phyloP scores from a whole-genome alignment of 2,113 vertebrate species.

The Leuciscus idus region DNA sequence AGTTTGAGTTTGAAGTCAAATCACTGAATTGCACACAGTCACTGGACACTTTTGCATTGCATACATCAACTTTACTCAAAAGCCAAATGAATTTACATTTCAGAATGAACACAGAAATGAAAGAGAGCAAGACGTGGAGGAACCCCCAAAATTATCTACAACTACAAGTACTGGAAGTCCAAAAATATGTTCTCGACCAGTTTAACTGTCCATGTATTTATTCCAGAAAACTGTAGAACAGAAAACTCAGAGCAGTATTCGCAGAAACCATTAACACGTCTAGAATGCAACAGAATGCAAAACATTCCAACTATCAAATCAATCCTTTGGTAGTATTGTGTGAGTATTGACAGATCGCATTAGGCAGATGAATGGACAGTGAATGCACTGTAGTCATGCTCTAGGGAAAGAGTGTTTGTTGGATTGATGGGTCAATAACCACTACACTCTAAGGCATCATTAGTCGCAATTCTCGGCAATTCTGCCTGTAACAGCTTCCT shows the following conservation, averaged over 20 bases:
- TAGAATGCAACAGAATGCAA: not conserved
- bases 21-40: not conserved
- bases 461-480: conserved; percentile 32
- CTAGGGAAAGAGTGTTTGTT: conserved; percentile 31
- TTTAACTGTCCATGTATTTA: conserved; percentile 1
- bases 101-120: not conserved
- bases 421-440: conserved; percentile 41
- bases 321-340: conserved; percentile 1
- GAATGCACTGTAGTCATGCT: conserved; percentile 11
- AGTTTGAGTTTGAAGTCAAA: not conserved
- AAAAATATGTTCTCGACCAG: not conserved
- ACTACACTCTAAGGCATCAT: conserved; percentile 32
- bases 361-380: conserved; percentile 36
- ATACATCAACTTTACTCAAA: not conserved
- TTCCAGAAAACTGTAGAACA: not conserved
- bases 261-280: not conserved
- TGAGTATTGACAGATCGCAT: conserved; percentile 25
- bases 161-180: not conserved
- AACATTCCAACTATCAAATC: conserved; percentile 10
- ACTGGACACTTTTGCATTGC: not conserved
- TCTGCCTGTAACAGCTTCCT: not conserved
- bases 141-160: not conserved
- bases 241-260: not conserved
- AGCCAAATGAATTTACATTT: not conserved
- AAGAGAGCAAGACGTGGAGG: not conserved